Conservation (phyloP, 2,113 vertebrate genomes). For the Otis tarda region DNA sequence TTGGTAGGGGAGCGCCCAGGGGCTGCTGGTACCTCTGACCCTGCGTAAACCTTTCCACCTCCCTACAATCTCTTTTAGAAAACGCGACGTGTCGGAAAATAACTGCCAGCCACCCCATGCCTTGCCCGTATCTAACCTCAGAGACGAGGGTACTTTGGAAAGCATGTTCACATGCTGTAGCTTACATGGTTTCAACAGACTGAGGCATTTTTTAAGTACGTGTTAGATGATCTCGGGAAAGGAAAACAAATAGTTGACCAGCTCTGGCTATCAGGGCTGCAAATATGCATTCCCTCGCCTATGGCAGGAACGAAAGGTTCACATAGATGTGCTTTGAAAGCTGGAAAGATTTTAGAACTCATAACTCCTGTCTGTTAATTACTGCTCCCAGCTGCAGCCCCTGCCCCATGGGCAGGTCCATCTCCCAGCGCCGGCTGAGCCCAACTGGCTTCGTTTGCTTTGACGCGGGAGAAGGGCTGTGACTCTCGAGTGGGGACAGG, state of each 20-base stretch:
- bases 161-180: neutral
- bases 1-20: rapidly evolving
- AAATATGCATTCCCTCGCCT: neutral
- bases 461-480: neutral
- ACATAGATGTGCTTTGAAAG: neutral
- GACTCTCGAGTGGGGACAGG: neutral
- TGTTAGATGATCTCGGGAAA: neutral
- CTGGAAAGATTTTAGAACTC: neutral
- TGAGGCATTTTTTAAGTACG: neutral
- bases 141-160: neutral
- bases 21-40: neutral
- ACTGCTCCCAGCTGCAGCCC: neutral
- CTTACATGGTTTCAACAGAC: neutral
- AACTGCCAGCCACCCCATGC: neutral
- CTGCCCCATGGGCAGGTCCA: neutral
- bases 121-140: neutral
- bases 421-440: neutral
- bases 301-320: neutral
- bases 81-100: rapidly evolving
- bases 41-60: neutral
- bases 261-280: neutral
- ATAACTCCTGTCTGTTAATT: rapidly evolving
- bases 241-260: neutral
- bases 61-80: neutral
- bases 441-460: neutral